Evolutionary conservation across 2,888 invertebrate species (phyloP).

Genomic region (Cetonia aurata): DNA sequence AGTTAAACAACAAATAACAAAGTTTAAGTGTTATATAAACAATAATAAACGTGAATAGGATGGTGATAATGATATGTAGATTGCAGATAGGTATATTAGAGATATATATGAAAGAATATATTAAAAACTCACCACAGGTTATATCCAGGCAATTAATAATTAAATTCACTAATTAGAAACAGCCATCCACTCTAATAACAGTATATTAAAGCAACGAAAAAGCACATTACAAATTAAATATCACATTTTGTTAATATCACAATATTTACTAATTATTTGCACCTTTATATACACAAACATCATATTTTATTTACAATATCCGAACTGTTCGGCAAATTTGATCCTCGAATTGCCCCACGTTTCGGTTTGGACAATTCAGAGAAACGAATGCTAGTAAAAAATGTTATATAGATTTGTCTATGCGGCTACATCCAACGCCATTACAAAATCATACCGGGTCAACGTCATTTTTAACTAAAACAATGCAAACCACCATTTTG

Average conservation of each 20-base stretch:
- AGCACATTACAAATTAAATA: conserved; percentile 55
- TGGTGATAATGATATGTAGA: conserved; percentile 22
- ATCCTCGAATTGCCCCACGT: conserved; percentile 34
- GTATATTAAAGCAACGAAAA: conserved; percentile 42
- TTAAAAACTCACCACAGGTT: conserved; percentile 31
- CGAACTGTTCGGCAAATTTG: conserved; percentile 27
- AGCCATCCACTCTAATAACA: conserved; percentile 43
- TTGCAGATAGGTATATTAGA: conserved; percentile 10
- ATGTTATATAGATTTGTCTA: conserved; percentile 41
- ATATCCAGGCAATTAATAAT: conserved; percentile 32
- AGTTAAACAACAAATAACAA: conserved; percentile 27
- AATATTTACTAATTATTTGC: conserved; percentile 53
- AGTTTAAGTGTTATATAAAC: conserved; percentile 37
- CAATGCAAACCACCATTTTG: conserved; percentile 42
- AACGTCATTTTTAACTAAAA: conserved; percentile 56
- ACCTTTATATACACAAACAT: conserved; percentile 39
- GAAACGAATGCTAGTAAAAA: conserved; percentile 26
- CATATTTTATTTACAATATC: conserved; percentile 22
- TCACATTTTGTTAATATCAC: conserved; percentile 62
- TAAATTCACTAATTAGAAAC: conserved; percentile 39
- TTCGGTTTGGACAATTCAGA: conserved; percentile 36
- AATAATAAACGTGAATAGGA: conserved; percentile 31
- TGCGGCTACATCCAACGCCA: conserved; percentile 57
- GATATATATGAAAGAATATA: conserved; percentile 1
- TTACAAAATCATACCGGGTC: conserved; percentile 57